Evolutionary conservation across 2,113 vertebrate species (phyloP).

Genomic region (Prunella fulvescens): DNA sequence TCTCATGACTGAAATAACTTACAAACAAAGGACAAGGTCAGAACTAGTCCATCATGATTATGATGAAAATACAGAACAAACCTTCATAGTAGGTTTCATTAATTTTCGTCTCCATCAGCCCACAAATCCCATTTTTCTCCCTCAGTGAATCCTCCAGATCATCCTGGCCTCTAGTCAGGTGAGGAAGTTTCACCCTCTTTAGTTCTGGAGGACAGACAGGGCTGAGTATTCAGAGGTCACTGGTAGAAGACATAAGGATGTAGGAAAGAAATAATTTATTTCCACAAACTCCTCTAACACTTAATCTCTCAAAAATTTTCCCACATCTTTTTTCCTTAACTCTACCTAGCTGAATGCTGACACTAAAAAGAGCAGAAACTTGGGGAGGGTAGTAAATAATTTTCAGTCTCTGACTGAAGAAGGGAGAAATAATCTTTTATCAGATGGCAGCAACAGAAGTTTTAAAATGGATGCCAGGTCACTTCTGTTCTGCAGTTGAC

Average conservation of each 20-base stretch:
- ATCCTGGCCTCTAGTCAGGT: background rate
- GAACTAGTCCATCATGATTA: background rate
- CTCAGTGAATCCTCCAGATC: background rate
- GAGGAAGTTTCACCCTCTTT: background rate
- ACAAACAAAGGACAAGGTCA: background rate
- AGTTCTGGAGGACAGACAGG: background rate
- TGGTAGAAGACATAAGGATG: background rate
- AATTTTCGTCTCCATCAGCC: background rate
- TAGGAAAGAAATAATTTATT: background rate
- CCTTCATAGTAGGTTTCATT: background rate
- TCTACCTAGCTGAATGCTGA: background rate
- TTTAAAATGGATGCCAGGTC: background rate
- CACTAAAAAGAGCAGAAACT: background rate
- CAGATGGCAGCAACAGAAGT: background rate
- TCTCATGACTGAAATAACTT: background rate
- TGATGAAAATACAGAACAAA: background rate
- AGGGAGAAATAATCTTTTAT: background rate
- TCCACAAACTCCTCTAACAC: background rate
- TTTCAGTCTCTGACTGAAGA: background rate
- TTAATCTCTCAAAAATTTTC: background rate
- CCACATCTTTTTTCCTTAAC: background rate
- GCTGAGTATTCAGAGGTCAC: background rate
- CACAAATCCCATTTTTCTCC: background rate
- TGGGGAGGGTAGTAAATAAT: background rate
- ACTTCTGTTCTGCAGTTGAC: background rate